Conservation (phyloP, 2,113 vertebrate species). For the Saccopteryx leptura region DNA sequence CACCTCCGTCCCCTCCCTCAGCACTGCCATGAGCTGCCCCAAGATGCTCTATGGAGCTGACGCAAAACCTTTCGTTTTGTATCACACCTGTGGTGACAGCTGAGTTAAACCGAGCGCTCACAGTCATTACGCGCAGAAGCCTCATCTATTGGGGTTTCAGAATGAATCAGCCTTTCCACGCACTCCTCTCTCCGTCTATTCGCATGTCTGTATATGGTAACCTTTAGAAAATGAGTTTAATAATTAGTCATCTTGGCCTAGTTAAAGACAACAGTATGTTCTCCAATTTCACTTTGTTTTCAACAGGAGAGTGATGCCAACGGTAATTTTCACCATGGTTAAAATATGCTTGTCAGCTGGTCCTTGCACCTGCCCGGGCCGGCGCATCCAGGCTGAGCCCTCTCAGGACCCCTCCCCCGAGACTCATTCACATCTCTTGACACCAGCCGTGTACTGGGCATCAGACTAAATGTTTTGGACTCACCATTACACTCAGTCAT, state of each 20-base stretch:
- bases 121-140: conserved; percentile 88
- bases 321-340: conserved; percentile 73
- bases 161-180: conserved; percentile 90
- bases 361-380: neutral
- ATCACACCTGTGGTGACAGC: conserved; percentile 85
- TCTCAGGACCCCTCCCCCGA: neutral
- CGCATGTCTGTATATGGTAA: conserved; percentile 88
- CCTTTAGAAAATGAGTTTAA: conserved; percentile 90
- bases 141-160: conserved; percentile 88
- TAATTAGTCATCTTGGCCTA: conserved; percentile 91
- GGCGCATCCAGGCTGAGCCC: neutral
- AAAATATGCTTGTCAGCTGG: conserved; percentile 30
- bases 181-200: conserved; percentile 81
- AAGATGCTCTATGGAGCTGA: neutral
- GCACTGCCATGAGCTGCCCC: neutral
- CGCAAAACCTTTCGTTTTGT: conserved; percentile 81
- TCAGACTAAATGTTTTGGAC: neutral
- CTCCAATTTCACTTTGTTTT: conserved; percentile 87
- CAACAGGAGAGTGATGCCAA: conserved; percentile 83
- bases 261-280: conserved; percentile 88
- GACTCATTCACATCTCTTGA: neutral
- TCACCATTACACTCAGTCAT: neutral
- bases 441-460: neutral
- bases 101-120: conserved; percentile 87
- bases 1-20: neutral